Base-by-base conservation (phyloP, 1,140 invertebrate genomes). In the Eulimnadia texana region DNA sequence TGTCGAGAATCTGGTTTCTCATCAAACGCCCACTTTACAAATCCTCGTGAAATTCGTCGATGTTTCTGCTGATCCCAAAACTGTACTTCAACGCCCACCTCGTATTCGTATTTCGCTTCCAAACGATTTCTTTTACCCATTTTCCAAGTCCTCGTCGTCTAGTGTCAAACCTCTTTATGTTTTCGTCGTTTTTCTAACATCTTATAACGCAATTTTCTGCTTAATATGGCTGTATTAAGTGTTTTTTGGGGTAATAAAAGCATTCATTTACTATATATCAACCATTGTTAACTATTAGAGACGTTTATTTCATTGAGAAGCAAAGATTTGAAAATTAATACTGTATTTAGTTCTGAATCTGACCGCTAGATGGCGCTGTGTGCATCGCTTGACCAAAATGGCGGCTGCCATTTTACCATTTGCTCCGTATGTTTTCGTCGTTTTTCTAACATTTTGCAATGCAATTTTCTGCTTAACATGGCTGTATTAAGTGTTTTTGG, bases 111-210 rank as follows among this genome's bases (percentile, higher is more conserved):
- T 83, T 42, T 77, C 77, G 67, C 71, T 85, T 11, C 83, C 83
- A 2, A 73, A 77, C 58, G 82, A 85, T 68, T 86, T 85, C 68
- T 85, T 84, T 69, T 84, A 85, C 70, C 84, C 84, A 27, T 84
- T 85, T 68, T 60, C 69, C 20, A 63, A 67, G 20, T 60, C 65
- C 42, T 62, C 64, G 22, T 42, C 33, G 33, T 42, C 33, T 42
- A 6, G 33, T 42, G 6, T 42, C 33, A 16, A 9, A 42, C 33
- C 33, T 42, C 16, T 42, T 6, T 42, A 6, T 9, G 33, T 42
- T 16, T 42, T 42, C 6, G 33, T 42, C 33, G 6, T 42, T 6
- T 42, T 16, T 42, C 33, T 9, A 16, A 6, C 6, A 42, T 42
- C 16, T 42, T 42, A 6, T 9, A 42, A 16, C 33, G 6, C 33